A percentile compares a stretch with the other conserved stretches of the same genome.
Evolutionary conservation across 2,113 vertebrate species (phyloP).

Genomic region (Accipiter virgatus): DNA sequence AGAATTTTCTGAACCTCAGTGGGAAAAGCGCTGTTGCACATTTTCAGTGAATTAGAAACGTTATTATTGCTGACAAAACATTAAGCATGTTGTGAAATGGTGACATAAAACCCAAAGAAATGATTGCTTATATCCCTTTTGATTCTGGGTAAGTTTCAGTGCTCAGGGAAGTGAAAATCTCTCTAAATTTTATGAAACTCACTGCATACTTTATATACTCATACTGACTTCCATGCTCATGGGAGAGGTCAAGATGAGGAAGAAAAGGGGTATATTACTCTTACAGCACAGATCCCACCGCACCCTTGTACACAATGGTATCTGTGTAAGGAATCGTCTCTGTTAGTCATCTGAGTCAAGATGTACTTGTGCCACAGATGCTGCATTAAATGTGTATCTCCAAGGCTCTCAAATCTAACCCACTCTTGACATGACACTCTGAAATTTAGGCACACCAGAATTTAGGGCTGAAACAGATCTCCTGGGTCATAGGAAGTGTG

Average conservation of each 20-base stretch:
- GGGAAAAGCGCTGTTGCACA: conserved; percentile 9
- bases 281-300: not conserved
- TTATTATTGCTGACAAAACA: conserved; percentile 22
- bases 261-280: not conserved
- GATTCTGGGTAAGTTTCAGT: not conserved
- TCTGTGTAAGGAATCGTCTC: not conserved
- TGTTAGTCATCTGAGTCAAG: not conserved
- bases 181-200: not conserved
- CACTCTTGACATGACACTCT: not conserved
- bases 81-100: not conserved
- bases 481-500: not conserved
- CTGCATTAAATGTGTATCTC: not conserved
- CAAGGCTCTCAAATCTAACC: not conserved
- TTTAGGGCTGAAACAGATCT: not conserved
- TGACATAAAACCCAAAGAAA: not conserved
- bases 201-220: not conserved
- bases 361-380: not conserved
- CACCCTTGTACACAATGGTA: rapidly evolving
- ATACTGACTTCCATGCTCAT: not conserved
- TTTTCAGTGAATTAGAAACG: conserved; percentile 29
- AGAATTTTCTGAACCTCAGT: conserved; percentile 30
- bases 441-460: not conserved
- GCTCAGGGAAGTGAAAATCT: not conserved
- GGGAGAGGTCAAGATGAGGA: not conserved
- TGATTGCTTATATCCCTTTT: not conserved